Percentiles rank a stretch among this genome's conserved stretches.
Conservation (phyloP, 2,797 vertebrate genomes). For the Echeneis naucrates region DNA sequence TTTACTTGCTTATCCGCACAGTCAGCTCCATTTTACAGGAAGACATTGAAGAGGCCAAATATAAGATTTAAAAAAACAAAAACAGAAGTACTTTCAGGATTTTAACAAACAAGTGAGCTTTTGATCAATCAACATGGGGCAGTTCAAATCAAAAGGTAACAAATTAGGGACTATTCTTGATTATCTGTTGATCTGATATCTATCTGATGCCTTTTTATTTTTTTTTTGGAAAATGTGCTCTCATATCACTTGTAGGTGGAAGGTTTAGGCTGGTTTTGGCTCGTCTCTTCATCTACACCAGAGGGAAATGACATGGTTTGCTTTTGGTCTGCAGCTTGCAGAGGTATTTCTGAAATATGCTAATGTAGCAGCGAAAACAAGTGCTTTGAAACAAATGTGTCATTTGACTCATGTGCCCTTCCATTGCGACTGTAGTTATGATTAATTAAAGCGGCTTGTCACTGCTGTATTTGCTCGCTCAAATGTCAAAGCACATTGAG, state of each 20-base stretch:
- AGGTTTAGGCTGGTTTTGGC: background rate
- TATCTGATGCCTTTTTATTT: background rate
- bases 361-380: background rate
- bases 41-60: background rate
- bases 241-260: slow-evolving; percentile 5
- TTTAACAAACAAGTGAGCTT: background rate
- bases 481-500: background rate
- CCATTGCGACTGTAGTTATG: background rate
- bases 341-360: slow-evolving; percentile 10
- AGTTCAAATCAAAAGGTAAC: no score
- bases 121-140: background rate
- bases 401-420: background rate
- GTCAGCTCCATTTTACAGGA: background rate
- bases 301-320: slow-evolving; percentile 16
- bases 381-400: background rate
- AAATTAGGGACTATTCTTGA: no score
- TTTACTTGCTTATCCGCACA: background rate
- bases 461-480: slow-evolving; percentile 6
- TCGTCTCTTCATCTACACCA: background rate
- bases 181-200: no score
- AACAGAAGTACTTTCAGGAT: background rate
- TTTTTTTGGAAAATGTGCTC: no score
- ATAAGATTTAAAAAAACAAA: background rate
- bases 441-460: slow-evolving; percentile 2
- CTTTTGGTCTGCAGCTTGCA: background rate